These are phyloP conservation scores for Agrilus mali DNA, from an alignment of 2,888 invertebrate genomes.

Conservation along the genomic window DNA sequence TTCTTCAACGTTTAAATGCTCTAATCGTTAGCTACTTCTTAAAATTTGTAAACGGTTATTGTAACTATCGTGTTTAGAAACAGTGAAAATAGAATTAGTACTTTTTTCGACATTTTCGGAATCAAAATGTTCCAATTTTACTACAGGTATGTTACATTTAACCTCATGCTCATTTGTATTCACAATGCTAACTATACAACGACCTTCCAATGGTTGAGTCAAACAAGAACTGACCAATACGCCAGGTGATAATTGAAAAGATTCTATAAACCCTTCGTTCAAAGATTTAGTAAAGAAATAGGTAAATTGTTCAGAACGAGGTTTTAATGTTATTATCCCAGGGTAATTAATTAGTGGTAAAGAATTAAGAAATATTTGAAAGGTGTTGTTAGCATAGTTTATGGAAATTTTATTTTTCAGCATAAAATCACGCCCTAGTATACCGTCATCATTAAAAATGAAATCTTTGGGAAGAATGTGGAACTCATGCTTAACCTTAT, in stretches of 20 bases:
- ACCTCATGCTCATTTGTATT: not conserved
- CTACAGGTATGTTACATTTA: not conserved
- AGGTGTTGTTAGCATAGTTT: not conserved
- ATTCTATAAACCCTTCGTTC: no score
- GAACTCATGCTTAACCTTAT: not conserved
- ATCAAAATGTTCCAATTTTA: not conserved
- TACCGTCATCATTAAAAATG: not conserved
- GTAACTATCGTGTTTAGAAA: no score
- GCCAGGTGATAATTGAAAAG: not conserved
- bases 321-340: no score
- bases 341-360: no score
- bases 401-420: not conserved
- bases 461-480: not conserved
- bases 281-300: no score
- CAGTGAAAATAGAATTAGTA: no score
- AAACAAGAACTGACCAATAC: not conserved
- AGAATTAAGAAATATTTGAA: no score
- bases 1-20: slow-evolving; percentile 7
- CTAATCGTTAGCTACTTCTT: no score
- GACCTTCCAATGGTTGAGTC: no score
- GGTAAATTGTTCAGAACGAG: no score
- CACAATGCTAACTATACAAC: not conserved
- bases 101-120: not conserved
- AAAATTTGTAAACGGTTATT: no score
- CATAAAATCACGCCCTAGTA: not conserved